A percentile compares a stretch with the other conserved stretches of the same genome.
Conservation (phyloP, 2,888 invertebrate genomes). For the Mechanitis messenoides region DNA sequence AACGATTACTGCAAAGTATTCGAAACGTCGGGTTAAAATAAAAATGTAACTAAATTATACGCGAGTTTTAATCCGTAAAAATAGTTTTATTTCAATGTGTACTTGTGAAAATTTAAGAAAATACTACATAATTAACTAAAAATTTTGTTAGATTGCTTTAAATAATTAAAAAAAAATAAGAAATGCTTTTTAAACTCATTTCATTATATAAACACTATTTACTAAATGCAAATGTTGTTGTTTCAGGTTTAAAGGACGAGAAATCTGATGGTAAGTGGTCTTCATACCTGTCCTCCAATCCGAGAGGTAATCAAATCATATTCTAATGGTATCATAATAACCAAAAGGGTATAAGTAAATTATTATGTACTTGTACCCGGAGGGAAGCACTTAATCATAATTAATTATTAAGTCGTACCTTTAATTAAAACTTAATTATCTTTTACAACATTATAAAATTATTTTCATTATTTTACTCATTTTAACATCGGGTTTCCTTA, state of each 20-base stretch:
- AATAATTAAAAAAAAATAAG: not conserved
- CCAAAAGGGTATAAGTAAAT: not conserved
- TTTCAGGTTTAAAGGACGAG: slow-evolving; percentile 26
- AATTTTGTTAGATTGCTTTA: not conserved
- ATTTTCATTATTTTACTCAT: not conserved
- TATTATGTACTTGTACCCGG: slow-evolving; percentile 2
- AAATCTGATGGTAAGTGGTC: slow-evolving; percentile 25
- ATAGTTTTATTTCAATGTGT: no score
- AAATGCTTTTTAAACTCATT: not conserved
- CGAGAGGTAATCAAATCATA: not conserved
- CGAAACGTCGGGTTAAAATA: no score
- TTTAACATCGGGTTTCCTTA: not conserved
- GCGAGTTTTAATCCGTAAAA: no score
- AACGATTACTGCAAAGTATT: no score
- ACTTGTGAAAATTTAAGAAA: no score
- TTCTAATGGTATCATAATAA: not conserved
- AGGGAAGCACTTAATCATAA: slow-evolving; percentile 6
- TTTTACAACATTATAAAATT: not conserved
- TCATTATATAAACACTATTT: not conserved
- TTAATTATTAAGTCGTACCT: slow-evolving; percentile 5
- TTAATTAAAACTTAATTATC: slow-evolving; percentile 4
- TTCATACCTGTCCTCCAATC: not conserved
- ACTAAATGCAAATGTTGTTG: not conserved
- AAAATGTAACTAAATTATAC: no score
- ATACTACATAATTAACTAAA: no score